Base-by-base conservation (phyloP, 2,113 vertebrate species). In the Cichladusa arquata region DNA sequence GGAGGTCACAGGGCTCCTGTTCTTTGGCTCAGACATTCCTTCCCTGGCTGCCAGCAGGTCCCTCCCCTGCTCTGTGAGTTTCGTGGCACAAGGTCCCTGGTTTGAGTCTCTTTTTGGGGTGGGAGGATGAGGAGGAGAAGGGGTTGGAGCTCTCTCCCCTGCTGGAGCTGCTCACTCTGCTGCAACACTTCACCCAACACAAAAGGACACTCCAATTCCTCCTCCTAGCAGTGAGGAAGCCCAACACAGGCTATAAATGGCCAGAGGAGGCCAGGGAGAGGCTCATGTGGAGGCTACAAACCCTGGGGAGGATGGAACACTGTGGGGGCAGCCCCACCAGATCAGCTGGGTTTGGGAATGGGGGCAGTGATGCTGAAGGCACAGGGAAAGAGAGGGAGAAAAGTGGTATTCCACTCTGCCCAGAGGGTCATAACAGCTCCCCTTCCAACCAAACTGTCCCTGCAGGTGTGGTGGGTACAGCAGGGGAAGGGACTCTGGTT, bases 321-420 rank as follows among this genome's bases (percentile, higher is more conserved):
- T 11, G 31, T 0, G 1, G 31, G 23, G 10, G 5, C 36, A 71
- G 77, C 38, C 15, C 50, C 65, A 18, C 14, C 54, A 45, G 40
- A 51, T 60, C 3, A 1, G 45, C 0, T 31, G 67, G 86, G 16
- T 6, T 5, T 16, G 25, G 19, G 36, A 23, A 17, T 0, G 0
- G 31, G 4, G 10, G 8, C 1, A 11, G 11, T 25, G 65, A 34
- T 29, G 81, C 36, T 70, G 65, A 44, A 70, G 8, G 34, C 12
- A 9, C 22, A 72, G 26, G 36, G 40, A 45, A 65, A 60, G 26
- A 31, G 33, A 69, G 45, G n/a, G 26, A 61, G 23, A 1, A 0
- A 20, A 22, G 36, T 0, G 13, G 8, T 3, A 29, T 17, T 69
- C 44, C 1, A 3, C 17, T 24, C 17, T 26, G 14, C 42, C 31